These are phyloP conservation scores for Bothrops jararaca DNA, from an alignment of 2,113 vertebrate species.

Conservation along the genomic window DNA sequence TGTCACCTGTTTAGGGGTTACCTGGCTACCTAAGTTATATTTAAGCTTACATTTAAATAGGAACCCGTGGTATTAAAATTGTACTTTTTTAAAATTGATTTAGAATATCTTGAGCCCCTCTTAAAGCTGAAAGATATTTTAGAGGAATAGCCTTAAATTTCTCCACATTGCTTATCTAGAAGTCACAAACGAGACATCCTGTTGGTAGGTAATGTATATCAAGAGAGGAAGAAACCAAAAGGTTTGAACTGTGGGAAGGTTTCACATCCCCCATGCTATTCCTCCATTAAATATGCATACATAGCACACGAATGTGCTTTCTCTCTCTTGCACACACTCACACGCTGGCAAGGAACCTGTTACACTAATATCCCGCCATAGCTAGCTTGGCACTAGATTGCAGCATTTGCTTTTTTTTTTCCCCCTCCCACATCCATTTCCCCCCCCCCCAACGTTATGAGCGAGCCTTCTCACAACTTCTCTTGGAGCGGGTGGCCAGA, in stretches of 20 bases:
- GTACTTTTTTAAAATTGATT: background rate
- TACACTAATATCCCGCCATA: background rate
- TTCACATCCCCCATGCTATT: background rate
- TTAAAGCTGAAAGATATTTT: background rate
- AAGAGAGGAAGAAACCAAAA: background rate
- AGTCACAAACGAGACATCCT: background rate
- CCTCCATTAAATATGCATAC: background rate
- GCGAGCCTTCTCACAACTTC: background rate
- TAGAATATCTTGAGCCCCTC: background rate
- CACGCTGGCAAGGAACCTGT: background rate
- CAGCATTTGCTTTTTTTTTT: background rate
- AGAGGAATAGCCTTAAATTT: background rate
- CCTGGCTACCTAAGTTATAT: background rate
- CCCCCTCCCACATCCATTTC: background rate
- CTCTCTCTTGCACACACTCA: background rate
- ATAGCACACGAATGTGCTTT: background rate
- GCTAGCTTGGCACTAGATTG: background rate
- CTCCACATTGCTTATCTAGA: background rate
- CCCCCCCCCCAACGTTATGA: background rate
- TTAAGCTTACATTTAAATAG: background rate
- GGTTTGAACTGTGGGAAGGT: background rate
- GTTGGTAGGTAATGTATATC: too few species aligned
- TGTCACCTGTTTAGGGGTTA: background rate
- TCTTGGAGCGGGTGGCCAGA: background rate
- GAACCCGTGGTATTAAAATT: background rate